Conservation (phyloP, 2,888 invertebrate genomes). For the Hirtodrosophila alboralis region DNA sequence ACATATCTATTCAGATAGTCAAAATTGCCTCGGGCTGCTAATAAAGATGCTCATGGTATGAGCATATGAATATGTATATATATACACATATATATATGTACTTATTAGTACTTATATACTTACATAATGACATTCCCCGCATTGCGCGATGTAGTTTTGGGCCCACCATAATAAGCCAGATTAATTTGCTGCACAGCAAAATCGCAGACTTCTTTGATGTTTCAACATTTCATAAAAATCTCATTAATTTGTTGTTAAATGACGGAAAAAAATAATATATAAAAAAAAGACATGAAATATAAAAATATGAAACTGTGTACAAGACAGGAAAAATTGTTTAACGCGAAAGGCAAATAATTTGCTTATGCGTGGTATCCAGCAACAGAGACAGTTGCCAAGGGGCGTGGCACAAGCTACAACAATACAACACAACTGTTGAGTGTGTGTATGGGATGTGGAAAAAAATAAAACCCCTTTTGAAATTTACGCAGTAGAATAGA, state of each 20-base stretch:
- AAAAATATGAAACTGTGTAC: constrained; percentile 17
- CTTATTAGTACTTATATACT: not conserved
- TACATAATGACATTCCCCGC: constrained; percentile 12
- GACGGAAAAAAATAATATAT: constrained; percentile 6
- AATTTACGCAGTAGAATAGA: constrained; percentile 22
- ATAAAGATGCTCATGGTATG: too few relatives aligned
- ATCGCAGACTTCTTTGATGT: constrained; percentile 52
- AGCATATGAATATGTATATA: not conserved
- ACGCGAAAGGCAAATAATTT: constrained; percentile 47
- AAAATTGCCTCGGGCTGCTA: too few relatives aligned
- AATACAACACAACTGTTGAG: constrained; percentile 3
- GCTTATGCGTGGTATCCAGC: constrained; percentile 21
- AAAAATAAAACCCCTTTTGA: constrained; percentile 38
- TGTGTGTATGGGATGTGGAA: constrained; percentile 27
- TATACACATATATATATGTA: not conserved
- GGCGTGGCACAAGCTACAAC: constrained; percentile 39
- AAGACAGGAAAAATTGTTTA: constrained; percentile 22
- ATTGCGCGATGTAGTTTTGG: constrained; percentile 32
- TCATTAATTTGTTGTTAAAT: constrained; percentile 60
- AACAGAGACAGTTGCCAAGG: constrained; percentile 27
- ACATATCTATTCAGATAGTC: too few relatives aligned
- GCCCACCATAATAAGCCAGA: constrained; percentile 54
- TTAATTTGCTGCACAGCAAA: constrained; percentile 54
- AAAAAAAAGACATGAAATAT: not conserved
- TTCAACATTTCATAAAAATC: constrained; percentile 57